Evolutionary conservation across 92 coral and sea anemone genomes (phyloP), one percentile per base, ranked within the genome.

Genomic region (Pocillopora grandis): DNA sequence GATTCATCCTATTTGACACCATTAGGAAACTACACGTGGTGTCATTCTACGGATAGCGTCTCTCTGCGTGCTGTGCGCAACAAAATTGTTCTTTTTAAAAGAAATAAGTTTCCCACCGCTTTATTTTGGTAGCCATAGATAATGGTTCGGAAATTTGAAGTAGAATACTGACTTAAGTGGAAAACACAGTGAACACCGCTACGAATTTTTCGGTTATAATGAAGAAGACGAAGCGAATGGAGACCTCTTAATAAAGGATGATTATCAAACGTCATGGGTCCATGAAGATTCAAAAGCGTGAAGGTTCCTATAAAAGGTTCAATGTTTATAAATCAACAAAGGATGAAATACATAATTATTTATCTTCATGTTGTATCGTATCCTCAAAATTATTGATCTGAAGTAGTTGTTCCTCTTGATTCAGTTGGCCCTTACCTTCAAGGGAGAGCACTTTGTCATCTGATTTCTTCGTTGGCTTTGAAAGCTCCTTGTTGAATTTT

Each of bases 11-110:
- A 20, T 72, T 71, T 72, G 71, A 16, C 58, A 42, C 64, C 21
- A 58, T 68, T 48, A 58, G 20, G 27, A 72, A 72, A 37, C 12
- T 71, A 52, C 71, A 82, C 86, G 79, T 71, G 79, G 86, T 36
- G 71, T 48, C 31, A 21, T 58, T 21, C 63, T 15, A n/a, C 61
- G 17, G 49, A 9, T 37, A 82, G 71, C 23, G 71, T 58, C 59
- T 20, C 42, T 37, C 12, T 48, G 69, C 72, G 62, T 55, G 79
- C 79, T 82, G 79, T 72, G 71, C 52, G 20, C 8, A 82, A 72
- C 79, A 82, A 62, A 62, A 72, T 49, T 71, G 79, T 49, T 71
- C 86, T 73, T 71, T 72, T 71, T 20, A 59, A 62, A 15, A 37
- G 42, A 16, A 62, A 11, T n/a, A 71, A 67, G 57, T 57, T 72